Conservation (phyloP, 2,888 invertebrate genomes). For the Gymnocheta viridis region DNA sequence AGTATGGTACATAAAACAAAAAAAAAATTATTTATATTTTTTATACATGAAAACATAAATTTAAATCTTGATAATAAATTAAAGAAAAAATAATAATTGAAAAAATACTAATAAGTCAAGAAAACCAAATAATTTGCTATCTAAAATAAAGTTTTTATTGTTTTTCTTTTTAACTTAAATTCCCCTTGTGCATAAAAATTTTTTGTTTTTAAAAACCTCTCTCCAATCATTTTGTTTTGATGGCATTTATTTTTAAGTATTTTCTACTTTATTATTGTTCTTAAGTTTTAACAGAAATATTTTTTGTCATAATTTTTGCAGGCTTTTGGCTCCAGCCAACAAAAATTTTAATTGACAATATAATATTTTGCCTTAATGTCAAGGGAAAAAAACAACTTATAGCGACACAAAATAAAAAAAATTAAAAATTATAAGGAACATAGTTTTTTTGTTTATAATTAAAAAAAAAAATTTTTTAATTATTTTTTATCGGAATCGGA, state of each 20-base stretch:
- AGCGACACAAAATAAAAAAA: slow-evolving; percentile 63
- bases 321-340: slow-evolving; percentile 80
- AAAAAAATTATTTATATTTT: slow-evolving; percentile 70
- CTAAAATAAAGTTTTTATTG: too few species aligned
- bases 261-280: neutral
- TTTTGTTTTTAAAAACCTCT: neutral
- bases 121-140: too few species aligned
- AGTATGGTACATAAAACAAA: too few species aligned
- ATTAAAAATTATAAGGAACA: slow-evolving; percentile 71
- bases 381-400: slow-evolving; percentile 68
- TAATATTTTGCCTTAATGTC: slow-evolving; percentile 78
- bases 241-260: neutral
- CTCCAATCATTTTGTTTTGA: neutral
- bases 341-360: slow-evolving; percentile 77
- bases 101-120: slow-evolving; percentile 13
- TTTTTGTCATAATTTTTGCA: slow-evolving; percentile 76
- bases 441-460: too few species aligned
- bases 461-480: neutral
- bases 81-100: slow-evolving; percentile 28
- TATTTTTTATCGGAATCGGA: neutral
- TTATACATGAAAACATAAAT: slow-evolving; percentile 69
- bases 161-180: too few species aligned
- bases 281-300: slow-evolving; percentile 1
- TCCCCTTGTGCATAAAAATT: neutral
- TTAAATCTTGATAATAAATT: slow-evolving; percentile 36